A percentile compares a stretch with the other conserved stretches of the same genome.
Evolutionary conservation across 2,888 invertebrate genomes (phyloP).

Genomic region (Acholoe squamosa): DNA sequence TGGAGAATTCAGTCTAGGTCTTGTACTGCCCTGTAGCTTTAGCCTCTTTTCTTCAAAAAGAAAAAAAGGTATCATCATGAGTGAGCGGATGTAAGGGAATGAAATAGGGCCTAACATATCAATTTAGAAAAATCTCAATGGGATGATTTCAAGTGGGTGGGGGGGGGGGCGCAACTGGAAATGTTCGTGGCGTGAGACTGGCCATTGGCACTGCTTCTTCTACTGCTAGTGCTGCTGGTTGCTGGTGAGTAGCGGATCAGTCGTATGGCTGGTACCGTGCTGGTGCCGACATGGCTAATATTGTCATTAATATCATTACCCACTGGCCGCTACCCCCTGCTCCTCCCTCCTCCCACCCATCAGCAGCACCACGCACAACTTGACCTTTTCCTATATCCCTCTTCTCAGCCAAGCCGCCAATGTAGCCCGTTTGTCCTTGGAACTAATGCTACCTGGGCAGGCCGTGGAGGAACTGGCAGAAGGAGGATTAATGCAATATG

Average conservation of each 20-base stretch:
- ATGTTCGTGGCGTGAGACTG: background rate
- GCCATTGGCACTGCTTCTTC: slow-evolving; percentile 12
- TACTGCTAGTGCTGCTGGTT: background rate
- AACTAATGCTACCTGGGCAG: background rate
- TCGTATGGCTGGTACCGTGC: slow-evolving; percentile 31
- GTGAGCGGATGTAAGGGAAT: no score
- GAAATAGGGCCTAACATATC: no score
- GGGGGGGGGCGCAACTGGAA: background rate
- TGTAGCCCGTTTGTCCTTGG: background rate
- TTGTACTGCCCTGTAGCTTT: background rate
- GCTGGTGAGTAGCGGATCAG: slow-evolving; percentile 13
- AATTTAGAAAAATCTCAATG: no score
- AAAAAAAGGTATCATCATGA: background rate
- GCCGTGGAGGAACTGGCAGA: background rate
- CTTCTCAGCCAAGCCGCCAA: background rate
- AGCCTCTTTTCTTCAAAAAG: background rate
- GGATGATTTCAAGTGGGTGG: no score
- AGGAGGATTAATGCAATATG: slow-evolving; percentile 8
- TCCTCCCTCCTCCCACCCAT: background rate
- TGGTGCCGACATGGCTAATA: slow-evolving; percentile 50
- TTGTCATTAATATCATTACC: slow-evolving; percentile 60
- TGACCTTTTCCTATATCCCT: slow-evolving; percentile 48
- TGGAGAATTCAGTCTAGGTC: background rate
- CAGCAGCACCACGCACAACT: slow-evolving; percentile 43
- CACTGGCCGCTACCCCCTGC: background rate